These are phyloP conservation scores for Siniperca scherzeri DNA, from an alignment of 2,797 vertebrate genomes.

Conservation along the genomic window DNA sequence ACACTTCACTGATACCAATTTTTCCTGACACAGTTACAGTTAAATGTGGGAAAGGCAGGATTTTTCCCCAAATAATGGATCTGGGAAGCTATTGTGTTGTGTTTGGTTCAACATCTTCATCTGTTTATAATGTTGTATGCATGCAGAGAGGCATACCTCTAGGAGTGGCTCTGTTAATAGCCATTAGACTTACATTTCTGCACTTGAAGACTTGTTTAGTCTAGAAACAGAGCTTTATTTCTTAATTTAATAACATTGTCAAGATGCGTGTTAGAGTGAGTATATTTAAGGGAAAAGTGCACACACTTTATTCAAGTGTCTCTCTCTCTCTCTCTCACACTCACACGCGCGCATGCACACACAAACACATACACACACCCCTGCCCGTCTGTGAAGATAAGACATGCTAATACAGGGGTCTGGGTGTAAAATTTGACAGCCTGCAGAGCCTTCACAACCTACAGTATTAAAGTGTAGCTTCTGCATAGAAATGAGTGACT, in stretches of 20 bases:
- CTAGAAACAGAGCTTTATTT: neutral
- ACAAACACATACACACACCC: neutral
- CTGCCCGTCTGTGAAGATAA: slow-evolving; percentile 44
- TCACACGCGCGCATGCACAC: neutral
- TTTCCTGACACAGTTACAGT: neutral
- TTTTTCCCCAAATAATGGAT: neutral
- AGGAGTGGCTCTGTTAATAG: neutral
- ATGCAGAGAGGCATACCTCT: neutral
- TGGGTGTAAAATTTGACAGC: slow-evolving; percentile 33
- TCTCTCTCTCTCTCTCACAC: too few relatives aligned
- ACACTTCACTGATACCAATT: neutral
- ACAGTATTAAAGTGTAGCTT: slow-evolving; percentile 47
- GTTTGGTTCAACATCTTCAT: neutral
- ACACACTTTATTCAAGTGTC: neutral
- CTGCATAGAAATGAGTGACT: slow-evolving; percentile 41
- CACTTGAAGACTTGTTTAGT: neutral
- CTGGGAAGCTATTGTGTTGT: neutral
- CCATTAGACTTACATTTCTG: neutral
- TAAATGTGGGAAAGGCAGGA: neutral
- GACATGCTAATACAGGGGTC: slow-evolving; percentile 18
- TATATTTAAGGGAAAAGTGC: neutral
- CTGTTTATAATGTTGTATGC: neutral
- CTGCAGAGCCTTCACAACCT: slow-evolving; percentile 33
- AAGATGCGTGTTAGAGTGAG: neutral
- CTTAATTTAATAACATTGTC: neutral